Evolutionary conservation across 1,140 invertebrate species (phyloP).

Genomic region (Liolophura sinensis): DNA sequence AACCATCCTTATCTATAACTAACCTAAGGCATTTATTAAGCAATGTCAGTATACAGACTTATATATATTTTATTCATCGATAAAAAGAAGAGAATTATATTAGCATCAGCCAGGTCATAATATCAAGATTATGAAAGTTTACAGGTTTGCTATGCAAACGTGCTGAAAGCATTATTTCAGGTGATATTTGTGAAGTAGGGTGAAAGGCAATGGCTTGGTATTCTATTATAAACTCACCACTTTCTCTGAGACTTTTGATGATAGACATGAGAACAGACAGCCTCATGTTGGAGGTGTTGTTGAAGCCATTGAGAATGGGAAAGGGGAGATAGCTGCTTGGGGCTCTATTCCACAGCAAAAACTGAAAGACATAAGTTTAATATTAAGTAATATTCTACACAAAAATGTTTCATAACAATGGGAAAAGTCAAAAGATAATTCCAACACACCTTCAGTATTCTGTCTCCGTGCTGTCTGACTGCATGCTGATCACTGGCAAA

Average conservation of each 20-base stretch:
- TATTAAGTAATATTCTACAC: background rate
- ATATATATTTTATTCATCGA: too few relatives aligned
- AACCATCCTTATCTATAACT: too few relatives aligned
- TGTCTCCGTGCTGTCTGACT: conserved; percentile 46
- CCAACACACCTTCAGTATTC: conserved; percentile 46
- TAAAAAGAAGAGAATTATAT: too few relatives aligned
- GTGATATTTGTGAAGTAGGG: too few relatives aligned
- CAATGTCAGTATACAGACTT: too few relatives aligned
- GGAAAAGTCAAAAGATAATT: background rate
- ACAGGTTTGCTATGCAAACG: too few relatives aligned
- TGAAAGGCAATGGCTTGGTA: background rate
- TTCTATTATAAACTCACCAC: conserved; percentile 26
- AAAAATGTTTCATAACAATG: background rate
- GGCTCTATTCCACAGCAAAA: conserved; percentile 49
- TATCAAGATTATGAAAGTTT: too few relatives aligned
- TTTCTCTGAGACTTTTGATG: conserved; percentile 42
- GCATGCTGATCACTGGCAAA: conserved; percentile 47
- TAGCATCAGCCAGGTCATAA: too few relatives aligned
- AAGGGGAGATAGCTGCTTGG: conserved; percentile 45
- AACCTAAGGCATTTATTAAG: too few relatives aligned
- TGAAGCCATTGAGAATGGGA: conserved; percentile 50
- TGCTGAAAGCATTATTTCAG: too few relatives aligned
- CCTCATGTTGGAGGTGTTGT: conserved; percentile 51
- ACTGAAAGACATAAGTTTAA: conserved; percentile 36
- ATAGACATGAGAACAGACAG: conserved; percentile 40